These are phyloP conservation scores for Chrysolina oricalcia DNA, from an alignment of 2,888 invertebrate genomes.

Conservation along the genomic window DNA sequence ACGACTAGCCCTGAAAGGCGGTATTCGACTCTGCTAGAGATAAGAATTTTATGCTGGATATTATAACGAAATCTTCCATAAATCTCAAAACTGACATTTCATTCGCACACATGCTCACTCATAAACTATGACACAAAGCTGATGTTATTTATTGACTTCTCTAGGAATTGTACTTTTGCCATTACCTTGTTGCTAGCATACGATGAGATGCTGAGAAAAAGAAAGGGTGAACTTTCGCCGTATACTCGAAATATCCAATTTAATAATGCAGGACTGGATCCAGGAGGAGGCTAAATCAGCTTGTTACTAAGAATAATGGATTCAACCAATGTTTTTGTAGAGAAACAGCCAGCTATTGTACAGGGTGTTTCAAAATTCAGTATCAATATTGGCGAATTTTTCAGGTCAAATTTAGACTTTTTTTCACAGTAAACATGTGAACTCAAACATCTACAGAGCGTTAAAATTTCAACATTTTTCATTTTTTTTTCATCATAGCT, in stretches of 20 bases:
- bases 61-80: neutral
- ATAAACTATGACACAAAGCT: neutral
- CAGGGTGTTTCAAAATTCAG: no score
- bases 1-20: neutral
- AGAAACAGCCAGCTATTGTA: no score
- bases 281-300: neutral
- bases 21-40: neutral
- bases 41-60: neutral
- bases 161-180: neutral
- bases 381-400: no score
- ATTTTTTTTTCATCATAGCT: no score
- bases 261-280: neutral
- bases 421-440: no score
- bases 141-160: slow-evolving; percentile 10
- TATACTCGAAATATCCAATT: neutral
- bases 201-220: neutral
- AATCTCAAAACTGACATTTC: neutral
- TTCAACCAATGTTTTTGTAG: no score
- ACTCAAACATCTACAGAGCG: no score
- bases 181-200: neutral
- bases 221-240: neutral
- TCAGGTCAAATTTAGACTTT: no score
- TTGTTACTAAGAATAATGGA: no score
- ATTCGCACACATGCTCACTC: slow-evolving; percentile 9
- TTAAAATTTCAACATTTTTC: no score